A percentile compares a stretch with the other conserved stretches of the same genome.
phyloP scores from a whole-genome alignment of 2,113 vertebrate genomes.

The Anoura caudifer region DNA sequence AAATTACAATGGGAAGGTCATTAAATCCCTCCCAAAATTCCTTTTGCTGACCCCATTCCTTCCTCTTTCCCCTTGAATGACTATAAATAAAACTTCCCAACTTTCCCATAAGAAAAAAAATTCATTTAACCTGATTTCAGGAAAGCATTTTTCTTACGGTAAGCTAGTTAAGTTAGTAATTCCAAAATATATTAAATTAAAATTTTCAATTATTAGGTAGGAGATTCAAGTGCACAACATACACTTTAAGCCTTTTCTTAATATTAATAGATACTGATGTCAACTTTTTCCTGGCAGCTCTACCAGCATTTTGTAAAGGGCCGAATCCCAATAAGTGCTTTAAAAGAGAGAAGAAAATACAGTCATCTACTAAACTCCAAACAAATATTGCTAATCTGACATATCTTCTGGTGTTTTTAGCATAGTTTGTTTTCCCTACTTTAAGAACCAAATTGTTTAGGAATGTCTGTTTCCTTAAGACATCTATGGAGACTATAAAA shows the following conservation, averaged over 20 bases:
- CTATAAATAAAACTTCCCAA: neutral
- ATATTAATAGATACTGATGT: neutral
- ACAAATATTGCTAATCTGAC: neutral
- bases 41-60: neutral
- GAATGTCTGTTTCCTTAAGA: neutral
- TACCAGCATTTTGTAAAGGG: neutral
- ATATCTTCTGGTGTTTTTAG: neutral
- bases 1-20: neutral
- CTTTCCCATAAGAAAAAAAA: neutral
- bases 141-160: conserved; percentile 54
- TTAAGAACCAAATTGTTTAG: neutral
- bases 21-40: neutral
- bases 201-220: conserved; percentile 56
- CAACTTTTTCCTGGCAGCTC: neutral
- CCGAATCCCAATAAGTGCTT: neutral
- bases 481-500: neutral
- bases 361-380: neutral
- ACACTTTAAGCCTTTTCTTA: neutral
- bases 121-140: neutral
- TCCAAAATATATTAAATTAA: conserved; percentile 55
- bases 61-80: neutral
- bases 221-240: conserved; percentile 22
- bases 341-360: neutral
- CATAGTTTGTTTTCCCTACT: neutral
- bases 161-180: conserved; percentile 52